These are phyloP conservation scores for Pilophorus perplexus DNA, from an alignment of 2,888 invertebrate species.

Conservation along the genomic window DNA sequence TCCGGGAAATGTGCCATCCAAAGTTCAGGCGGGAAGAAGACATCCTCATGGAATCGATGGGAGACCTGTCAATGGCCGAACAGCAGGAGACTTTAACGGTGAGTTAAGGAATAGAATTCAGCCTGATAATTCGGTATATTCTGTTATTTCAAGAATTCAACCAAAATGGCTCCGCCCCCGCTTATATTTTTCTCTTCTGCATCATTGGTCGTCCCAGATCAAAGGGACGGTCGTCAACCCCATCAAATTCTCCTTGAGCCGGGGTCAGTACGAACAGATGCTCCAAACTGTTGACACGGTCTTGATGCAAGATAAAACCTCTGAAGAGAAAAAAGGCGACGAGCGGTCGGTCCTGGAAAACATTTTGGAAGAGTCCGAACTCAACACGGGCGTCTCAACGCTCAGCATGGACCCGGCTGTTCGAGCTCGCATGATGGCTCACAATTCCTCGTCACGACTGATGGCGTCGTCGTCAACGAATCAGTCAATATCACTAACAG, in stretches of 20 bases:
- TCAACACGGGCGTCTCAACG: conserved; percentile 53
- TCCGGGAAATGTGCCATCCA: conserved; percentile 53
- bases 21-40: conserved; percentile 48
- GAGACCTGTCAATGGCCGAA: conserved; percentile 45
- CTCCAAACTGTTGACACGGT: conserved; percentile 63
- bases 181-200: too few relatives aligned
- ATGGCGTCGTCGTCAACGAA: conserved; percentile 11
- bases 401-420: conserved; percentile 64
- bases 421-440: conserved; percentile 58
- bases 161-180: too few relatives aligned
- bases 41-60: conserved; percentile 46
- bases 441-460: conserved; percentile 19
- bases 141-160: too few relatives aligned
- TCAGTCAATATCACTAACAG: conserved; percentile 40
- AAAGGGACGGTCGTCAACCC: conserved; percentile 78
- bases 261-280: conserved; percentile 86
- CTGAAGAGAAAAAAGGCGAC: conserved; percentile 27
- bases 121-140: not conserved
- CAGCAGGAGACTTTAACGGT: conserved; percentile 47
- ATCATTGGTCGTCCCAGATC: too few relatives aligned
- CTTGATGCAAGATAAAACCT: conserved; percentile 48
- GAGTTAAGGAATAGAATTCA: conserved; percentile 3
- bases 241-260: conserved; percentile 78
- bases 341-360: conserved; percentile 43
- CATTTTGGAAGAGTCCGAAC: conserved; percentile 54